A percentile compares a stretch with the other conserved stretches of the same genome.
These are phyloP conservation scores for Morone saxatilis DNA, from an alignment of 2,113 vertebrate species.

Conservation along the genomic window DNA sequence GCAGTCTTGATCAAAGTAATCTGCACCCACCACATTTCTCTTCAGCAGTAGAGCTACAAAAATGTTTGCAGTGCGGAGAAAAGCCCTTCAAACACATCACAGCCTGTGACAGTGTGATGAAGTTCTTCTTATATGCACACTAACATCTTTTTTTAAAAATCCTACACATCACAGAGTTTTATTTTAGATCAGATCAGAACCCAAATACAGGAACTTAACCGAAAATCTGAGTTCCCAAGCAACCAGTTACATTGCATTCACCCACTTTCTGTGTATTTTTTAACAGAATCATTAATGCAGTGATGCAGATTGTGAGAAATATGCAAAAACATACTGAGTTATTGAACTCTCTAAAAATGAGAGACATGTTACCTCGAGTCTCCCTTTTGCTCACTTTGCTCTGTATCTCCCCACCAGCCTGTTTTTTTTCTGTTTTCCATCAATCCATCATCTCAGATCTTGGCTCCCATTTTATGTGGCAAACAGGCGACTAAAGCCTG, in stretches of 20 bases:
- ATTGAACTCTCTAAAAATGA: neutral
- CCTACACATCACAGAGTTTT: constrained; percentile 17
- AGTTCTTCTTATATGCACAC: constrained; percentile 15
- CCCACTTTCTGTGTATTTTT: constrained; percentile 14
- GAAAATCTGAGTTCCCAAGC: constrained; percentile 18
- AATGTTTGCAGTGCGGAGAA: constrained; percentile 19
- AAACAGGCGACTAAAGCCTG: constrained; percentile 23
- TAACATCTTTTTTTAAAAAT: neutral
- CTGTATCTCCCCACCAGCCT: neutral
- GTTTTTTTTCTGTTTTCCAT: constrained; percentile 10
- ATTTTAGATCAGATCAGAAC: neutral
- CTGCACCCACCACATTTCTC: constrained; percentile 3
- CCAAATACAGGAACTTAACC: neutral
- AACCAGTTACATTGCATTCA: constrained; percentile 7
- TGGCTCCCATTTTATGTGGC: constrained; percentile 24
- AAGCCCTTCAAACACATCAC: constrained; percentile 22
- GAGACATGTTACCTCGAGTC: neutral
- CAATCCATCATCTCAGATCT: constrained; percentile 31
- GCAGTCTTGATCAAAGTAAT: constrained; percentile 48
- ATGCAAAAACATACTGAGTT: neutral
- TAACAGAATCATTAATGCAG: constrained; percentile 16
- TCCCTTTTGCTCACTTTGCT: neutral
- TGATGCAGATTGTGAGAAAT: neutral
- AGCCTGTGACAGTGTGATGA: constrained; percentile 5
- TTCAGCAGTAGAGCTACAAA: constrained; percentile 1